Evolutionary conservation across 2,797 vertebrate genomes (phyloP).

Genomic region (Numenius phaeopus): DNA sequence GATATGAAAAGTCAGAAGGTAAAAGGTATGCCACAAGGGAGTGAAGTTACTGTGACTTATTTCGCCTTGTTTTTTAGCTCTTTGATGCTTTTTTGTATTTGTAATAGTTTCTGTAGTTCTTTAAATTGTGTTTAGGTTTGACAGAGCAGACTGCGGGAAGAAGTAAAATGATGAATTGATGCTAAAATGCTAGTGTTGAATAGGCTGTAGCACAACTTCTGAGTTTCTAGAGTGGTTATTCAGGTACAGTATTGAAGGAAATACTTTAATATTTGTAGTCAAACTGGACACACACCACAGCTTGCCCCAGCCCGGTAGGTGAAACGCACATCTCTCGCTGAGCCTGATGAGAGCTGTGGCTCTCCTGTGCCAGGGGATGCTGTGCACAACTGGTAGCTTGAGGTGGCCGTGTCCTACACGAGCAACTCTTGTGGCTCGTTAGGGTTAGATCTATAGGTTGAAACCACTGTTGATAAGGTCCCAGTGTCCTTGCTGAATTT

Average conservation of each 20-base stretch:
- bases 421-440: background rate
- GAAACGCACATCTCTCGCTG: background rate
- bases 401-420: accelerated
- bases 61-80: background rate
- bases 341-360: background rate
- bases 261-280: background rate
- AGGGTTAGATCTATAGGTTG: background rate
- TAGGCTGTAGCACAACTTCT: background rate
- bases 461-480: background rate
- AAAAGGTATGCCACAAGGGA: background rate
- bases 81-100: background rate
- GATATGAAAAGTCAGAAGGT: background rate
- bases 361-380: background rate
- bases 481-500: background rate
- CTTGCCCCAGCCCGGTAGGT: background rate
- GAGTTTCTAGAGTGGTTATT: background rate
- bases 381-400: background rate
- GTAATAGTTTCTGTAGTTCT: background rate
- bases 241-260: background rate
- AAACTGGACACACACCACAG: accelerated
- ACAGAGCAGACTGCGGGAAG: background rate
- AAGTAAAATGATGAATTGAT: background rate
- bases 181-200: background rate
- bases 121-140: background rate
- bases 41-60: background rate